Base-by-base conservation (phyloP, 2,888 invertebrate species). In the Tipula helvola region DNA sequence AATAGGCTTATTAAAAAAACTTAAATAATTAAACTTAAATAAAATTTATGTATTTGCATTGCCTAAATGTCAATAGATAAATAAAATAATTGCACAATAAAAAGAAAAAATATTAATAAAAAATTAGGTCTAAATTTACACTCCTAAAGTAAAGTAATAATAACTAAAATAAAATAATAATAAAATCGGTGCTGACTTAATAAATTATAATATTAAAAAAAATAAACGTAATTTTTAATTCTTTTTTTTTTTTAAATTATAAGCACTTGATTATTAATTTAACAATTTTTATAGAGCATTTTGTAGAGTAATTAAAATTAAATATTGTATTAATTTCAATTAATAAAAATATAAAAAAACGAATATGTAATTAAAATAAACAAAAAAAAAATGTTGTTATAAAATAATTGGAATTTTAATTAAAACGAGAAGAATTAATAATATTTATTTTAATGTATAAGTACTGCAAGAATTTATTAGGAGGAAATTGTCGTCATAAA, bases 81-180 rank as follows among this genome's bases (percentile, higher is more conserved):
- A 28, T 85, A 44, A 83, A 86, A 52, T 36, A 47, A 85, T 28
- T 71, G 71, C 71, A 71, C 28, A 71, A 71, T 52, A 71, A 71
- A 71, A 71, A 28, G 3, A 18, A 87, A 87, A 86, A 36, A 39
- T 57, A 84, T 52, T 42, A 52, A 84, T 41, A 42, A 87, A 18
- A 85, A 47, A 41, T 36, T 86, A 87, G 52, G 52, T 87, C 85
- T 86, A 86, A 86, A 87, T 71, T 71, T 57, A 71, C 87, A 36
- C 71, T 71, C 16, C 52, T 85, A 85, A 84, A 85, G 86, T 18
- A 86, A 44, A 85, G 86, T 18, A 86, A 44, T 41, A 86, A 86
- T 71, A 57, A 86, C 85, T 42, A 71, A 87, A 86, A 87, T 87
- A 86, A 87, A 87, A 41, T 87, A 86, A 87, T 87, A 41, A 87